Conservation (phyloP, 37 sponge, comb jelly and placozoan species). For the Beroe ovata region DNA sequence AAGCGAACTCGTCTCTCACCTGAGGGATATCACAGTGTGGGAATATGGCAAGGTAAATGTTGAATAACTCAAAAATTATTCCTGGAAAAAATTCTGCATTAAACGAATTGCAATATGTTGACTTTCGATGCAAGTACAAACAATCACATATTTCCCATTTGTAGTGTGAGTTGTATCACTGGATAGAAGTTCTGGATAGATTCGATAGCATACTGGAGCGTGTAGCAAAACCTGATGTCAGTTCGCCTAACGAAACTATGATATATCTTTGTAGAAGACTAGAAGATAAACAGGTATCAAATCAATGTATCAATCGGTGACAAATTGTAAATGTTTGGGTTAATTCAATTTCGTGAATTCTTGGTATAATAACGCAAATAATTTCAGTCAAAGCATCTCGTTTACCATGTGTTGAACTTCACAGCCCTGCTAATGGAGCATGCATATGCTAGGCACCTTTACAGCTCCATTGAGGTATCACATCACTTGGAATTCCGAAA, state of each 20-base stretch:
- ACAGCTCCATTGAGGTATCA: constrained; percentile 94
- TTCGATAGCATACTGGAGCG: constrained; percentile 83
- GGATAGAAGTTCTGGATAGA: constrained; percentile 91
- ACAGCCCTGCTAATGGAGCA: constrained; percentile 96
- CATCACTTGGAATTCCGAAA: too few species aligned
- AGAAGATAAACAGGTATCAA: constrained; percentile 48
- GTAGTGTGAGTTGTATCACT: constrained; percentile 97
- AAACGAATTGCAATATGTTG: too few species aligned
- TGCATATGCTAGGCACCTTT: constrained; percentile 93
- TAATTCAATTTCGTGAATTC: too few species aligned
- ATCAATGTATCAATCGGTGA: too few species aligned
- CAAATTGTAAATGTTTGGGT: too few species aligned
- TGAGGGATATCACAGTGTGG: constrained; percentile 39
- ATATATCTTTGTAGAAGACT: constrained; percentile 52
- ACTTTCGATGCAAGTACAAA: too few species aligned
- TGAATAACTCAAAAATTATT: not conserved
- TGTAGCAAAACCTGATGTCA: constrained; percentile 69
- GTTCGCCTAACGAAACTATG: constrained; percentile 30
- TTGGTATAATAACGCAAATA: too few species aligned
- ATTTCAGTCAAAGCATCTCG: constrained; percentile 50
- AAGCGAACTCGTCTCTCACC: not conserved
- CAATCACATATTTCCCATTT: not conserved
- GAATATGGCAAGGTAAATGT: constrained; percentile 62
- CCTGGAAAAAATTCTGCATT: too few species aligned
- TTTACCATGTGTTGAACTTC: constrained; percentile 76